These are phyloP conservation scores for Protaetia brevitarsis DNA, from an alignment of 1,140 invertebrate genomes.

Conservation along the genomic window DNA sequence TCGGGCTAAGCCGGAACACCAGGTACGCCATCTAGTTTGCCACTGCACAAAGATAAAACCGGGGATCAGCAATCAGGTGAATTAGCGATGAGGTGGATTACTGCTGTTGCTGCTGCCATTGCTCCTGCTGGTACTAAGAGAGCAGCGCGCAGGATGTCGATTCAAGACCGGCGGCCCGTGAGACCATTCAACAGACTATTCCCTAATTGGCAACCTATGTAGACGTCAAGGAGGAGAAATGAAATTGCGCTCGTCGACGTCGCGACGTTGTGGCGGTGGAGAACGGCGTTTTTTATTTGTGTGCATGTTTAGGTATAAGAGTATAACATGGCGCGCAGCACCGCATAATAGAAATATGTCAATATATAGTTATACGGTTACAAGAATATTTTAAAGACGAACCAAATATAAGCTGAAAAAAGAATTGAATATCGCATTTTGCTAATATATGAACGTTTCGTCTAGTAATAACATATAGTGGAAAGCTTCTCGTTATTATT, in stretches of 20 bases:
- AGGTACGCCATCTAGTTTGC: constrained; percentile 41
- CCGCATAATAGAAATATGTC: no score
- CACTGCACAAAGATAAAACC: constrained; percentile 46
- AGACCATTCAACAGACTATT: constrained; percentile 34
- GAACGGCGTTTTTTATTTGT: not conserved
- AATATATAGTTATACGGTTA: no score
- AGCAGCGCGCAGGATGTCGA: constrained; percentile 39
- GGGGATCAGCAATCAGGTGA: constrained; percentile 45
- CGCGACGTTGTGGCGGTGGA: not conserved
- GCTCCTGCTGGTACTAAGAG: constrained; percentile 36
- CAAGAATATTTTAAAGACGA: no score
- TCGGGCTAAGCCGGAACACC: constrained; percentile 35
- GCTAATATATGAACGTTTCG: no score
- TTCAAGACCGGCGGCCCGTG: constrained; percentile 38
- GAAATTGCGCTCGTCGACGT: not conserved
- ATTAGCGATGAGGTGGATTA: constrained; percentile 45
- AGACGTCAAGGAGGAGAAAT: not conserved
- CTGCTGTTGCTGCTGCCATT: not conserved
- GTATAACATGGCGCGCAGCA: no score
- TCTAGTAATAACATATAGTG: no score
- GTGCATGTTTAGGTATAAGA: no score
- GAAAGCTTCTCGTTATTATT: no score
- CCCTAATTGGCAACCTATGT: constrained; percentile 38
- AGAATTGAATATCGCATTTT: no score
- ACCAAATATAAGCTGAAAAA: no score